Evolutionary conservation across 2,888 invertebrate genomes (phyloP).

Genomic region (Campopleginae sp.): DNA sequence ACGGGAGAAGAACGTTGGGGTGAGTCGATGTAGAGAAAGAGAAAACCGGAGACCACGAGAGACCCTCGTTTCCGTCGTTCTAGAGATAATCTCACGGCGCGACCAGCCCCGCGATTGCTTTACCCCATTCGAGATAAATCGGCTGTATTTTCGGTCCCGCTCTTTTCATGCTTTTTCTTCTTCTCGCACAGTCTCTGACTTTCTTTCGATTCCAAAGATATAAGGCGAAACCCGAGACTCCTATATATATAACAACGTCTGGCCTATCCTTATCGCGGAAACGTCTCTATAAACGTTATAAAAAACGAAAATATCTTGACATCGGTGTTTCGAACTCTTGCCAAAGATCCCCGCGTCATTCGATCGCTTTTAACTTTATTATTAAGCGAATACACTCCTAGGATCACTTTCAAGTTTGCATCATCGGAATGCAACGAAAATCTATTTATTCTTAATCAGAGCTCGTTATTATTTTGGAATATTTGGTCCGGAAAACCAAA

Average conservation of each 20-base stretch:
- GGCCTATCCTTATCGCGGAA: constrained; percentile 39
- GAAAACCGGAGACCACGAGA: constrained; percentile 71
- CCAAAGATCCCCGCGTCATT: constrained; percentile 16
- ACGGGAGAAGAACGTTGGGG: constrained; percentile 7
- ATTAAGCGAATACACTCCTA: constrained; percentile 27
- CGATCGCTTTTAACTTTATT: constrained; percentile 43
- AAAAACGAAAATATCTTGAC: neutral
- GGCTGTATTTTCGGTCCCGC: constrained; percentile 25
- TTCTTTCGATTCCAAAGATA: constrained; percentile 60
- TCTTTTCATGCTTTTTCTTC: constrained; percentile 6
- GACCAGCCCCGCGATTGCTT: constrained; percentile 59
- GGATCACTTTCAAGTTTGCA: too few species aligned
- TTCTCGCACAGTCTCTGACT: constrained; percentile 32
- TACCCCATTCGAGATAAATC: constrained; percentile 67
- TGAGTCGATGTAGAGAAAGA: constrained; percentile 40
- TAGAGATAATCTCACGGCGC: constrained; percentile 71
- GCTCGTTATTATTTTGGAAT: too few species aligned
- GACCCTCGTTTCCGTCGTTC: constrained; percentile 72
- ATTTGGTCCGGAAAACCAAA: too few species aligned
- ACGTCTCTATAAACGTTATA: neutral
- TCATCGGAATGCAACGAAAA: too few species aligned
- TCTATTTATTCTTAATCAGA: too few species aligned
- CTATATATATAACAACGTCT: constrained; percentile 41
- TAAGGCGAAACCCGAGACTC: constrained; percentile 25
- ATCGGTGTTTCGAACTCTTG: constrained; percentile 16